Percentiles rank a stretch among this genome's conserved stretches.
Evolutionary conservation across 2,888 invertebrate genomes (phyloP).

Genomic region (Eilema caniola): DNA sequence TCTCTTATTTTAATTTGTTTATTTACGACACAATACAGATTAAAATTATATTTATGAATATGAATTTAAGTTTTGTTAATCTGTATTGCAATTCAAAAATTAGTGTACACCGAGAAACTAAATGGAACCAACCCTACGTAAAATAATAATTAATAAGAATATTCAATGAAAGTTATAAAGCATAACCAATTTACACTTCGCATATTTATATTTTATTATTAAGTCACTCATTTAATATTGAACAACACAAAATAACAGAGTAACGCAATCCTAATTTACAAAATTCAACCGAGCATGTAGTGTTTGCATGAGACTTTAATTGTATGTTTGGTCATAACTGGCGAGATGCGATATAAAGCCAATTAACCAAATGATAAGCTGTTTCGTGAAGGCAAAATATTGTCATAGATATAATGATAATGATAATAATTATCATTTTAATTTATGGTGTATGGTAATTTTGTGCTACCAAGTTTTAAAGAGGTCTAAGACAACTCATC

Average conservation of each 20-base stretch:
- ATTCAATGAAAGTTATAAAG: too few relatives aligned
- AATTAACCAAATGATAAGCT: neutral
- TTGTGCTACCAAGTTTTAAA: neutral
- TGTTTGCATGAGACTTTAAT: conserved; percentile 1
- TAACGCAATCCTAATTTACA: neutral
- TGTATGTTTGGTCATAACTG: neutral
- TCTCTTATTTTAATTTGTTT: neutral
- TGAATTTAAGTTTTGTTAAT: too few relatives aligned
- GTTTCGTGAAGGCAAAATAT: neutral
- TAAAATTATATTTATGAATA: too few relatives aligned
- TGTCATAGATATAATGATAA: neutral
- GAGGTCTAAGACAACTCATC: too few relatives aligned
- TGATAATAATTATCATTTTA: neutral
- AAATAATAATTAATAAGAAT: too few relatives aligned
- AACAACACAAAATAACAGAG: neutral
- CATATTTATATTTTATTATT: too few relatives aligned
- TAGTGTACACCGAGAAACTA: too few relatives aligned
- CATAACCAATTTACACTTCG: too few relatives aligned
- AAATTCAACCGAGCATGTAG: neutral
- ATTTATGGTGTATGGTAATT: neutral
- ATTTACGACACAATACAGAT: neutral
- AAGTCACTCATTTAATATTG: neutral
- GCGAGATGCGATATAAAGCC: neutral
- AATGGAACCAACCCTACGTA: too few relatives aligned
- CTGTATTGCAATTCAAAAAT: too few relatives aligned